Evolutionary conservation across 2,888 invertebrate species (phyloP).

Genomic region (Cyclophora punctaria): DNA sequence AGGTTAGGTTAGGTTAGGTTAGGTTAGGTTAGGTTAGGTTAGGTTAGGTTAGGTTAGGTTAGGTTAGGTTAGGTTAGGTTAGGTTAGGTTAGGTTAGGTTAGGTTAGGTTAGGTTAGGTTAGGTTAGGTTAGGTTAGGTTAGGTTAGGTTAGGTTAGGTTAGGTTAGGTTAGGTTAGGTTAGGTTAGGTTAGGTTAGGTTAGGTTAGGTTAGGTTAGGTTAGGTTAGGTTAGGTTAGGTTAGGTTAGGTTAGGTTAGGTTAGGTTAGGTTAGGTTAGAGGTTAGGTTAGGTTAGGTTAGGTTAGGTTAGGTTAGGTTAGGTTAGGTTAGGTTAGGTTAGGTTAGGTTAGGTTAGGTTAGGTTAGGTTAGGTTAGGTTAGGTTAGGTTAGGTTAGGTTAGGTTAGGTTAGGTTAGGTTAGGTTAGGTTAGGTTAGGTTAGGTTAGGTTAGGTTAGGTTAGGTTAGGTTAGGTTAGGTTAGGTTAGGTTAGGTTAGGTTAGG

Average conservation of each 20-base stretch:
- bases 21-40: slow-evolving; percentile 21
- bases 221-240: slow-evolving; percentile 18
- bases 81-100: slow-evolving; percentile 20
- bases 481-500: slow-evolving; percentile 8
- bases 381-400: slow-evolving; percentile 10
- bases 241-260: slow-evolving; percentile 18
- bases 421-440: slow-evolving; percentile 10
- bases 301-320: slow-evolving; percentile 10
- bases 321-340: slow-evolving; percentile 10
- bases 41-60: slow-evolving; percentile 20
- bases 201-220: slow-evolving; percentile 17
- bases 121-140: slow-evolving; percentile 19
- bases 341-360: slow-evolving; percentile 8
- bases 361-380: slow-evolving; percentile 10
- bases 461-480: slow-evolving; percentile 9
- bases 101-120: slow-evolving; percentile 20
- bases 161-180: slow-evolving; percentile 12
- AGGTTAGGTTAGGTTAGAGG: slow-evolving; percentile 15
- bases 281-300: slow-evolving; percentile 9
- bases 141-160: slow-evolving; percentile 16
- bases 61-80: slow-evolving; percentile 17
- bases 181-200: slow-evolving; percentile 13
- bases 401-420: slow-evolving; percentile 11
- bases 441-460: slow-evolving; percentile 10
- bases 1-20: slow-evolving; percentile 20